Evolutionary conservation across 2,888 invertebrate genomes (phyloP).

Genomic region (Scrobipalpa costella): DNA sequence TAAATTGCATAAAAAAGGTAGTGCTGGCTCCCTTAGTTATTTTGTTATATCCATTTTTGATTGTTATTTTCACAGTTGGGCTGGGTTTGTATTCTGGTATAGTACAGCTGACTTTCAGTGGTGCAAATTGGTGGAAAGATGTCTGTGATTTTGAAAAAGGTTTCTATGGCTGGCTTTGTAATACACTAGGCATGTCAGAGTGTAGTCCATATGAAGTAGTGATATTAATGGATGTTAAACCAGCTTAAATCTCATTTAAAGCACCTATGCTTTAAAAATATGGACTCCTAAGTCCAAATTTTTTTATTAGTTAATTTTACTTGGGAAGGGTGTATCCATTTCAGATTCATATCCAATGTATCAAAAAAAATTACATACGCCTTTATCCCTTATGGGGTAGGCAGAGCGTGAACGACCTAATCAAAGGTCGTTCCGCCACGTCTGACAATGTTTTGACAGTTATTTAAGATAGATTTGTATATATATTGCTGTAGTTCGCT

Average conservation of each 20-base stretch:
- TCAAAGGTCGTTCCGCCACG: too few relatives aligned
- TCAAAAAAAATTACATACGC: too few relatives aligned
- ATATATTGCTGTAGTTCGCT: too few relatives aligned
- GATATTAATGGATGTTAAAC: slow-evolving; percentile 81
- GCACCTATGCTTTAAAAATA: too few relatives aligned
- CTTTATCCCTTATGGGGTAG: too few relatives aligned
- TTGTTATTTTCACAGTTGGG: slow-evolving; percentile 83
- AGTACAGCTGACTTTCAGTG: slow-evolving; percentile 85
- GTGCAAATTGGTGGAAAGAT: slow-evolving; percentile 85
- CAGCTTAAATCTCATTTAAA: slow-evolving; percentile 38
- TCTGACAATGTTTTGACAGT: too few relatives aligned
- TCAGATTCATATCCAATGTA: too few relatives aligned
- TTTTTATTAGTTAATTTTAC: too few relatives aligned
- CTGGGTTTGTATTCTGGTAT: slow-evolving; percentile 85
- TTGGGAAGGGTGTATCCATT: too few relatives aligned
- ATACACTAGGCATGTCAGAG: slow-evolving; percentile 83
- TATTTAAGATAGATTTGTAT: too few relatives aligned
- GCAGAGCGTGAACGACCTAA: too few relatives aligned
- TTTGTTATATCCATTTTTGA: slow-evolving; percentile 85
- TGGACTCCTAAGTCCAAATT: too few relatives aligned
- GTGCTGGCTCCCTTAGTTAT: slow-evolving; percentile 85
- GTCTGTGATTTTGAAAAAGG: slow-evolving; percentile 89
- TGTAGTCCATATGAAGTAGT: slow-evolving; percentile 89
- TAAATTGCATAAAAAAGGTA: slow-evolving; percentile 82
- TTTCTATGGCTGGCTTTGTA: slow-evolving; percentile 89